phyloP scores from a whole-genome alignment of 2,797 vertebrate species.

The Paramormyrops hopkinsi region DNA sequence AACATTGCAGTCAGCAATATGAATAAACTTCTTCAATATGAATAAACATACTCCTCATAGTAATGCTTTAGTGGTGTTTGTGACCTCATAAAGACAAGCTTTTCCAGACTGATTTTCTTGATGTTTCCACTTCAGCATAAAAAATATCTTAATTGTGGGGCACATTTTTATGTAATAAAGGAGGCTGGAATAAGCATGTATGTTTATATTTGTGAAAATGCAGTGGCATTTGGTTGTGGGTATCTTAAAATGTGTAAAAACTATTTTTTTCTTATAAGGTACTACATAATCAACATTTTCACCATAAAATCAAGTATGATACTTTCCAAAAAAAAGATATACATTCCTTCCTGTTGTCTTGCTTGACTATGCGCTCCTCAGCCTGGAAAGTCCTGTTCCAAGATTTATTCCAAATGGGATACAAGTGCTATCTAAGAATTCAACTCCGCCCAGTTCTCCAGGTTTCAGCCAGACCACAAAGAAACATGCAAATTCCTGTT shows the following conservation, averaged over 20 bases:
- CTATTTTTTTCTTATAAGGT: not conserved
- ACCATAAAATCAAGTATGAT: not conserved
- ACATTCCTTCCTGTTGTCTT: not conserved
- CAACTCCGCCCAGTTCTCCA: not conserved
- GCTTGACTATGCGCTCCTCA: not conserved
- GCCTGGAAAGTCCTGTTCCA: not conserved
- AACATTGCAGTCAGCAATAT: not conserved
- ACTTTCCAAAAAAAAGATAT: not conserved
- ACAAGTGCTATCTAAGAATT: not conserved
- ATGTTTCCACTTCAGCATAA: not conserved
- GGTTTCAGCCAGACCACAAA: conserved; percentile 10
- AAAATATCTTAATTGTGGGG: not conserved
- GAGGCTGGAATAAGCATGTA: not conserved
- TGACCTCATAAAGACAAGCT: not conserved
- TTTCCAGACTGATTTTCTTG: not conserved
- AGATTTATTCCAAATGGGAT: conserved; percentile 12
- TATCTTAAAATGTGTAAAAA: not conserved
- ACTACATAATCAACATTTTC: not conserved
- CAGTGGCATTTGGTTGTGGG: not conserved
- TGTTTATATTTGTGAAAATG: not conserved
- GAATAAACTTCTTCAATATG: not conserved
- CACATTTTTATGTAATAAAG: not conserved
- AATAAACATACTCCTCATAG: not conserved
- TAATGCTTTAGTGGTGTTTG: not conserved
- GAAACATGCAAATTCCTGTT: conserved; percentile 4